A percentile compares a stretch with the other conserved stretches of the same genome.
Evolutionary conservation across 2,797 vertebrate genomes (phyloP).

Genomic region (Crypturellus tataupa): DNA sequence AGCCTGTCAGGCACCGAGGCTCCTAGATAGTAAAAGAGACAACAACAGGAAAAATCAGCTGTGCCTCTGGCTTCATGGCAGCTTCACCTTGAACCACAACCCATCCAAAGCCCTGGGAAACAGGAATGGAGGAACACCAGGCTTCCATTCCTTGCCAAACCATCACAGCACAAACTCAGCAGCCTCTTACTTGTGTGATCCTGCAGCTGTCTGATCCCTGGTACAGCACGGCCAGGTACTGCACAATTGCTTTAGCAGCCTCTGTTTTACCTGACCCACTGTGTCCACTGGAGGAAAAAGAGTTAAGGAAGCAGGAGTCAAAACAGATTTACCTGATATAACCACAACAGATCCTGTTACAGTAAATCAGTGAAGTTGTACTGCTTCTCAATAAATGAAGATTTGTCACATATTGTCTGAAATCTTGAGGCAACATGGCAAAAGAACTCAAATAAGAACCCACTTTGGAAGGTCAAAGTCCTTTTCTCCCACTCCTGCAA

Average conservation of each 20-base stretch:
- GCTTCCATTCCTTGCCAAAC: background rate
- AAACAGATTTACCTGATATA: background rate
- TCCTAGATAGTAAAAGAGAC: background rate
- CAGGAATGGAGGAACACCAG: background rate
- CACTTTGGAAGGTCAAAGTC: background rate
- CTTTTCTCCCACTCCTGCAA: background rate
- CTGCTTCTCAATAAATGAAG: background rate
- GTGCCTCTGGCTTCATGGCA: background rate
- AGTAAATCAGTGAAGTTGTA: background rate
- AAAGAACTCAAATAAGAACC: background rate
- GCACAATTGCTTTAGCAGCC: constrained; percentile 87
- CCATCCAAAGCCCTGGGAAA: background rate
- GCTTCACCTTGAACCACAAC: background rate
- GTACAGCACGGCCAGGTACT: constrained; percentile 87
- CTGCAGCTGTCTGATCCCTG: constrained; percentile 71
- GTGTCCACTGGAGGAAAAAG: constrained; percentile 84
- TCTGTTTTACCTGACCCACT: constrained; percentile 95
- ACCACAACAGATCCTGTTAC: background rate
- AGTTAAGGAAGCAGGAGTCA: background rate
- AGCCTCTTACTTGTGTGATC: constrained; percentile 83
- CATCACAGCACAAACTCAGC: background rate
- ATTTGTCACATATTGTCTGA: background rate
- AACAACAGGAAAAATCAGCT: background rate
- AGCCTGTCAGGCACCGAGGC: background rate
- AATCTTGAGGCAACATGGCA: background rate